Evolutionary conservation across 2,888 invertebrate genomes (phyloP).

Genomic region (Lithophane leautieri): DNA sequence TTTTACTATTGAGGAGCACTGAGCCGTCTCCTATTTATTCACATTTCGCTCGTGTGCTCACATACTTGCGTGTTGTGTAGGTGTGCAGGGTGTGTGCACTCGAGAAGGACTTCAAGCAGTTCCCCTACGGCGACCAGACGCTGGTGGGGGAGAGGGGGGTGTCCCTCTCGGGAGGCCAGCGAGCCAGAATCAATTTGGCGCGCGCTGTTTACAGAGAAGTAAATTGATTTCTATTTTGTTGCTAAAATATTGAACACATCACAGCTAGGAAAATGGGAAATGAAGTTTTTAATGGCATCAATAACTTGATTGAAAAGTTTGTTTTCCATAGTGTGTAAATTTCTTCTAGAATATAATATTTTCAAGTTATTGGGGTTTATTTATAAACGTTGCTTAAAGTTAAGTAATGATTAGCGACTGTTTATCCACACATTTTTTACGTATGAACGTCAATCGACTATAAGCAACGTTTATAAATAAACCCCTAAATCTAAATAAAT

Average conservation of each 20-base stretch:
- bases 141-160: conserved; percentile 93
- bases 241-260: conserved; percentile 66
- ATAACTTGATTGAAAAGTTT: background rate
- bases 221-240: conserved; percentile 72
- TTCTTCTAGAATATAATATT: background rate
- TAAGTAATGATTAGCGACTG: too few species aligned
- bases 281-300: conserved; percentile 13
- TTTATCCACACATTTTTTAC: too few species aligned
- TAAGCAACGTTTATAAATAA: too few species aligned
- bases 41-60: background rate
- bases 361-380: background rate
- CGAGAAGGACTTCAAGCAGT: conserved; percentile 89
- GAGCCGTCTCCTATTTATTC: conserved; percentile 7
- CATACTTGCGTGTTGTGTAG: conserved; percentile 67
- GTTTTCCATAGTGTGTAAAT: background rate
- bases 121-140: conserved; percentile 93
- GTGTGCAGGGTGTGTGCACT: conserved; percentile 89
- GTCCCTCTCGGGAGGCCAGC: conserved; percentile 93
- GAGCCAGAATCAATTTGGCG: conserved; percentile 92
- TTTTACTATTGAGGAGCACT: conserved; percentile 6
- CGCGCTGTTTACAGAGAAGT: conserved; percentile 88
- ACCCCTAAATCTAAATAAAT: background rate
- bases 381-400: too few species aligned
- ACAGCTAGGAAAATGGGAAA: conserved; percentile 53
- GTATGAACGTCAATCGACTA: too few species aligned